Evolutionary conservation across 2,113 vertebrate species (phyloP).

Genomic region (Atractosteus spatula): DNA sequence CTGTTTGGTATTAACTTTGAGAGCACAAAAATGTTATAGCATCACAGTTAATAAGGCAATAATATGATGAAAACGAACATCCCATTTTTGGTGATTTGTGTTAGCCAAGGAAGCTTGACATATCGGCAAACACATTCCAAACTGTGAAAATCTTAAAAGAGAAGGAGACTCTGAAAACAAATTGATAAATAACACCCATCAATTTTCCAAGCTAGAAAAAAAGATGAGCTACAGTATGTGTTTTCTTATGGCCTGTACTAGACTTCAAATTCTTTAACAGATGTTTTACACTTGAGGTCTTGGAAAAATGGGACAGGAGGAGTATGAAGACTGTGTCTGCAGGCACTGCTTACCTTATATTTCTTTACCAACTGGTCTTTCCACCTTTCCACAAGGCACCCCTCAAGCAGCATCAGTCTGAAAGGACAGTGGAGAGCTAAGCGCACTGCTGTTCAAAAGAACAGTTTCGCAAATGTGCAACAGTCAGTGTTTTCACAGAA

Average conservation of each 20-base stretch:
- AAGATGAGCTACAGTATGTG: neutral
- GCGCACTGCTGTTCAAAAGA: no score
- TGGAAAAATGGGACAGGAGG: neutral
- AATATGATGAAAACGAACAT: no score
- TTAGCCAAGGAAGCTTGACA: no score
- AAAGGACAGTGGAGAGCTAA: neutral
- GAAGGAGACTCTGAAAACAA: neutral
- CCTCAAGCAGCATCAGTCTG: constrained; percentile 23
- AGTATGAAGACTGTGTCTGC: neutral
- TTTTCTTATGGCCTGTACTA: neutral
- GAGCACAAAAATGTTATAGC: no score
- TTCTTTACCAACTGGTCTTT: constrained; percentile 10
- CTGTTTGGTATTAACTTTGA: no score
- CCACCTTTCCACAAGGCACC: constrained; percentile 19
- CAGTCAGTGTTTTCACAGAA: no score
- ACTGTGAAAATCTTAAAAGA: no score
- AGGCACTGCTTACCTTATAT: constrained; percentile 15
- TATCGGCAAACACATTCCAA: no score
- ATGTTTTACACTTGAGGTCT: neutral
- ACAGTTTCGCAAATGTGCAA: no score
- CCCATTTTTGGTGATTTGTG: no score
- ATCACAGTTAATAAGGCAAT: no score
- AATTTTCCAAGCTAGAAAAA: neutral
- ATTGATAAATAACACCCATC: neutral
- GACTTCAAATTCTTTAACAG: neutral